Conservation (phyloP, 2,888 invertebrate species). For the Philereme vetulata region DNA sequence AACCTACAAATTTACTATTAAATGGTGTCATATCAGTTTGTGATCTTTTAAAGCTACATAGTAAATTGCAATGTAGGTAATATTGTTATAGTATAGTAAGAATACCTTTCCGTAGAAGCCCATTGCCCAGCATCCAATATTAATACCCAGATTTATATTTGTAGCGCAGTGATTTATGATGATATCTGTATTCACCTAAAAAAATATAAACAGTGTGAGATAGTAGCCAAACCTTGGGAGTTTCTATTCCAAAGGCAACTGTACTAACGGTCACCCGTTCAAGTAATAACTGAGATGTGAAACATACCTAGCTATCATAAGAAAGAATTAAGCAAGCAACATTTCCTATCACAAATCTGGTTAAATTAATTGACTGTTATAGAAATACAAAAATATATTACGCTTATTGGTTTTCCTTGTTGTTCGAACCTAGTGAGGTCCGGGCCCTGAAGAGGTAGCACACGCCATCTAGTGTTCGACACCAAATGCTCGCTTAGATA, state of each 20-base stretch:
- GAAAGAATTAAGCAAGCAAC: too few species aligned
- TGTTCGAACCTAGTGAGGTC: slow-evolving; percentile 72
- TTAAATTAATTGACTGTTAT: neutral
- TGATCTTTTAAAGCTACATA: too few species aligned
- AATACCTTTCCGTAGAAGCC: slow-evolving; percentile 74
- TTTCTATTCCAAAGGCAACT: too few species aligned
- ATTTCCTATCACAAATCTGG: neutral
- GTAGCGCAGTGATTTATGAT: slow-evolving; percentile 76
- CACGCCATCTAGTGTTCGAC: slow-evolving; percentile 73
- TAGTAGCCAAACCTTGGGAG: too few species aligned
- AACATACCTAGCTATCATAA: too few species aligned
- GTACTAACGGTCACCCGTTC: too few species aligned
- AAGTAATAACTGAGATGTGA: too few species aligned
- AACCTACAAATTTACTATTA: too few species aligned
- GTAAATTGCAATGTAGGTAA: too few species aligned
- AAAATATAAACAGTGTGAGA: neutral
- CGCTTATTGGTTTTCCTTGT: slow-evolving; percentile 61
- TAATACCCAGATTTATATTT: slow-evolving; percentile 70
- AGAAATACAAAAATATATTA: slow-evolving; percentile 40
- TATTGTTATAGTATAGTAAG: slow-evolving; percentile 15
- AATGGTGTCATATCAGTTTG: too few species aligned
- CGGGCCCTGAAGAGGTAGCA: slow-evolving; percentile 63
- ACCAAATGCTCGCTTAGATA: slow-evolving; percentile 73
- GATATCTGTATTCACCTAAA: neutral
- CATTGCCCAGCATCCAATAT: slow-evolving; percentile 60